Base-by-base conservation (phyloP, 2,797 vertebrate species). In the Chloroceryle inda region DNA sequence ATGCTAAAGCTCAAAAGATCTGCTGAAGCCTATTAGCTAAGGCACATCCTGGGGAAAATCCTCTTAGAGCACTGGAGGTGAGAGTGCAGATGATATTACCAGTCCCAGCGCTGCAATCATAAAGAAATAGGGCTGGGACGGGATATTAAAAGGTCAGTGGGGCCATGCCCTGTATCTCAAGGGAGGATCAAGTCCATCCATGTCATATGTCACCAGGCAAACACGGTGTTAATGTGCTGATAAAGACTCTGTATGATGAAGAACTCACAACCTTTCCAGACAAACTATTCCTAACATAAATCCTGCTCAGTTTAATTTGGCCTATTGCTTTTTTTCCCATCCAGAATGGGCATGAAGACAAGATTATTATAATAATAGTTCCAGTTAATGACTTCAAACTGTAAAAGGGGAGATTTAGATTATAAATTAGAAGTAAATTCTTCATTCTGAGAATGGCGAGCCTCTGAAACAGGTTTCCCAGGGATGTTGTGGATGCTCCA, bases 21-120 rank as follows among this genome's bases (percentile, higher is more conserved):
- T 93, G 74, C 81, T 0, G 2, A 95, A 94, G 94, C 92, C 71
- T 93, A 79, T 96, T 95, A 96, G 84, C 63, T 52, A 76, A 94
- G 94, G 67, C 63, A 87, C 78, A 89, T 95, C 87, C 96, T 95
- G 87, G 1, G 6, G 27, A 44, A 89, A 95, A 96, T 95, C 95
- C 55, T 97, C 95, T 94, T 96, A 95, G 84, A 61, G 84, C 47
- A 71, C 15, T 69, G 74, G 94, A 91, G 81, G 86, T 94, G 94
- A 86, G 78, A 94, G 53, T 59, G 63, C n/a, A 67, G 94, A 82
- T 73, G 94, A 91, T 82, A 63, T 33, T 76, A 15, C 59, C 2
- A 3, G 55, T 79, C 74, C 83, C 77, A 71, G 59, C 33, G 2
- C 55, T 37, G 67, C 74, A 73, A 8, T 7, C 59, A 10, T 2